Evolutionary conservation across 2,888 invertebrate genomes (phyloP).

Genomic region (Bugula neritina): DNA sequence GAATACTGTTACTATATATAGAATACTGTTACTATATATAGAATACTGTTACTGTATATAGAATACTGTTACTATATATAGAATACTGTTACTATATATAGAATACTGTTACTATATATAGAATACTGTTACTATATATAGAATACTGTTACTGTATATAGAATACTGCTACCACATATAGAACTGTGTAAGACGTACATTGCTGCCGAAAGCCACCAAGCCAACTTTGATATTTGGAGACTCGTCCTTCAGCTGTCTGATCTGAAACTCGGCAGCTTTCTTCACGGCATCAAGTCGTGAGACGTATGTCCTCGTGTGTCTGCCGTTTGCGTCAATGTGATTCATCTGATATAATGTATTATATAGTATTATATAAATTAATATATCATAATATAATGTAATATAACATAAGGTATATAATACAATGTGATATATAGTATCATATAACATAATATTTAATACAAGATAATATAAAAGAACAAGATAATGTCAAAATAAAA

Average conservation of each 20-base stretch:
- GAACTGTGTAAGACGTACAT: too few species aligned
- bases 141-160: too few species aligned
- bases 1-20: too few species aligned
- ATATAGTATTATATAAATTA: not conserved
- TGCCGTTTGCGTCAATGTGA: conserved; percentile 32
- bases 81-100: too few species aligned
- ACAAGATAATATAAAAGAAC: too few species aligned
- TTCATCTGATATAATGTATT: not conserved
- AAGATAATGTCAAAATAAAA: too few species aligned
- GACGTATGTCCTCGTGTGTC: conserved; percentile 43
- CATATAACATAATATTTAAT: not conserved
- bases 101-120: too few species aligned
- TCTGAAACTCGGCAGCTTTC: conserved; percentile 50
- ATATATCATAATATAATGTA: not conserved
- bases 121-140: too few species aligned
- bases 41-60: too few species aligned
- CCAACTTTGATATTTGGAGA: conserved; percentile 46
- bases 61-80: too few species aligned
- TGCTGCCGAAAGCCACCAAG: conserved; percentile 46
- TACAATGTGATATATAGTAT: not conserved
- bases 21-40: too few species aligned
- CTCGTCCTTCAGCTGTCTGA: conserved; percentile 42
- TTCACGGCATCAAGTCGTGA: conserved; percentile 48
- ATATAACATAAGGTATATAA: not conserved
- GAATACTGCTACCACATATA: too few species aligned